Base-by-base conservation (phyloP, 2,113 vertebrate genomes). In the Trematocara zebra region DNA sequence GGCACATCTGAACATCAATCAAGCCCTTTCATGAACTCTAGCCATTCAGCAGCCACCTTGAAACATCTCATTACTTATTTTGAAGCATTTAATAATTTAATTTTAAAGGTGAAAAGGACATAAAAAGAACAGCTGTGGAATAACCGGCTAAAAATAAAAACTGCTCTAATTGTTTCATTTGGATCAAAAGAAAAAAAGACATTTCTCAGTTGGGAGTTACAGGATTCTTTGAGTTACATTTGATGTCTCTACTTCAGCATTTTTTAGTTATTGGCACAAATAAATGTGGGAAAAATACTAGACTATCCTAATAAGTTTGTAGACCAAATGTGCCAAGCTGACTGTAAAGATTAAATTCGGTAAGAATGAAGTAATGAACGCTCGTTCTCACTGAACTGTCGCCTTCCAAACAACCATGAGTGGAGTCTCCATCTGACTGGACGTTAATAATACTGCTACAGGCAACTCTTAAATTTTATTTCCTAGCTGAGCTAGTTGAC, bases 81-180 rank as follows among this genome's bases (percentile, higher is more conserved):
- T 72, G 20, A 72, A 72, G 0, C 40, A 47, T 28, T 74, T 74
- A 31, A 47, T 47, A 31, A 8, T 12, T 49, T 49, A 0, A 49
- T 11, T 11, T 31, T 11, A 74, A 18, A 74, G 23, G 15, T 8
- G 15, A 49, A 18, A 18, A 2, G 15, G 23, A 74, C 23, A 49
- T 26, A 69, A 23, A 69, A 69, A 47, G 40, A 28, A 26, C 20
- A 47, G 40, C 12, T 47, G 44, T 76, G 9, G 8, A 74, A 10
- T 26, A 23, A 44, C 0, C 0, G 23, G 15, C 42, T 47, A 31
- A n/a, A 49, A 49, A 18, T 31, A 72, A 72, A 72, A 44, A 69
- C 64, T 1, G 35, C 0, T 40, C 0, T 67, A 40, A 9, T 69
- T 0, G 11, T 23, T 0, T 42, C 4, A 69, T 37, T 8, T 67